These are phyloP conservation scores for Drosophila quinaria DNA, from an alignment of 2,888 invertebrate genomes.

Conservation along the genomic window DNA sequence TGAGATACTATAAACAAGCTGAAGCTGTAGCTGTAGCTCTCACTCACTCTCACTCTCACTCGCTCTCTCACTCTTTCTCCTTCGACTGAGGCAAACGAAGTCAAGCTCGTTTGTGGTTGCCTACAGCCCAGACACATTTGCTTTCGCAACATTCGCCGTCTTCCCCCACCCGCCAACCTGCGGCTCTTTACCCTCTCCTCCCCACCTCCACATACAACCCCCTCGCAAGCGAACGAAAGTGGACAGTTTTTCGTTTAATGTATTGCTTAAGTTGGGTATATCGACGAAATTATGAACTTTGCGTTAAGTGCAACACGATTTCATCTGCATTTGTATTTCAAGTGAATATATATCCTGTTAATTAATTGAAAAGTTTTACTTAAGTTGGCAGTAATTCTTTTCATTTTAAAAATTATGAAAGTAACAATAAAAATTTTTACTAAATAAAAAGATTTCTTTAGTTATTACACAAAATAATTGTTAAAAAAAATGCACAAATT, in stretches of 20 bases:
- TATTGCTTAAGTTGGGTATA: constrained; percentile 20
- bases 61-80: constrained; percentile 8
- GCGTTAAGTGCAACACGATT: not conserved
- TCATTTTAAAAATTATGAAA: no score
- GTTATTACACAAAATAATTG: no score
- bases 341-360: no score
- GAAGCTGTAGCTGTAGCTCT: constrained; percentile 47
- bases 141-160: constrained; percentile 47
- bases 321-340: not conserved
- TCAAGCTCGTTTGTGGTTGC: constrained; percentile 79
- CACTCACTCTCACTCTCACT: constrained; percentile 24
- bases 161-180: constrained; percentile 30
- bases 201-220: not conserved
- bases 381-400: no score
- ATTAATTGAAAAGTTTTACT: no score
- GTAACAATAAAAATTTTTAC: no score
- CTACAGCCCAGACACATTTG: constrained; percentile 78
- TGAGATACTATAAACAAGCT: constrained; percentile 81
- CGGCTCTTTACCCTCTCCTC: constrained; percentile 25
- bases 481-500: no score
- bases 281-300: not conserved
- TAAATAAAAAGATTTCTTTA: no score
- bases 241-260: constrained; percentile 64
- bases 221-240: constrained; percentile 48
- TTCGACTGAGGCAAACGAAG: constrained; percentile 62